Conservation (phyloP, 2,113 vertebrate species). For the Neotoma lepida region DNA sequence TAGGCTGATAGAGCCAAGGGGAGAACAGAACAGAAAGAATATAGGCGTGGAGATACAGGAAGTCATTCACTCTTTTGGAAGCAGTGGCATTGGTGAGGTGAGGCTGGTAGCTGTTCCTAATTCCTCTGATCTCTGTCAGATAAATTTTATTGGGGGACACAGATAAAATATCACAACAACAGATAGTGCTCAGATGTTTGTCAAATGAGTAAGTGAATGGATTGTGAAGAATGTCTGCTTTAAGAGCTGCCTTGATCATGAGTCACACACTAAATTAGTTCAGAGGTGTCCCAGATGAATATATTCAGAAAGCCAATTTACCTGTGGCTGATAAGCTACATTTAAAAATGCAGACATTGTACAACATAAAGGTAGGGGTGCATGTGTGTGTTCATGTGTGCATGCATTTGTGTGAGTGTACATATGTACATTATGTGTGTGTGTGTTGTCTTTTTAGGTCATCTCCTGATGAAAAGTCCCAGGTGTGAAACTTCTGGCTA, state of each 20-base stretch:
- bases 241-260: conserved; percentile 20
- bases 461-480: neutral
- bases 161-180: too few species aligned
- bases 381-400: neutral
- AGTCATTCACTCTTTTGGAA: too few species aligned
- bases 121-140: too few species aligned
- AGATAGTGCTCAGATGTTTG: neutral
- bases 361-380: neutral
- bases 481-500: neutral
- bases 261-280: neutral
- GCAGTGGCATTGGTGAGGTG: too few species aligned
- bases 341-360: conserved; percentile 21
- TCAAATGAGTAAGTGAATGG: neutral
- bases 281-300: neutral
- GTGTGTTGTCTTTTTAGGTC: neutral
- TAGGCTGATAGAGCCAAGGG: too few species aligned
- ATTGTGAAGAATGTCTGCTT: conserved; percentile 3
- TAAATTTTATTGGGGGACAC: too few species aligned
- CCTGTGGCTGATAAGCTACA: neutral
- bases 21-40: too few species aligned
- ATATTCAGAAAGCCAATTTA: neutral
- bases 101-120: too few species aligned
- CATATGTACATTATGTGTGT: too few species aligned
- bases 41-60: too few species aligned
- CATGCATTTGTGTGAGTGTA: neutral